phyloP scores from a whole-genome alignment of 2,888 invertebrate species.

The Apocheima hispidaria region DNA sequence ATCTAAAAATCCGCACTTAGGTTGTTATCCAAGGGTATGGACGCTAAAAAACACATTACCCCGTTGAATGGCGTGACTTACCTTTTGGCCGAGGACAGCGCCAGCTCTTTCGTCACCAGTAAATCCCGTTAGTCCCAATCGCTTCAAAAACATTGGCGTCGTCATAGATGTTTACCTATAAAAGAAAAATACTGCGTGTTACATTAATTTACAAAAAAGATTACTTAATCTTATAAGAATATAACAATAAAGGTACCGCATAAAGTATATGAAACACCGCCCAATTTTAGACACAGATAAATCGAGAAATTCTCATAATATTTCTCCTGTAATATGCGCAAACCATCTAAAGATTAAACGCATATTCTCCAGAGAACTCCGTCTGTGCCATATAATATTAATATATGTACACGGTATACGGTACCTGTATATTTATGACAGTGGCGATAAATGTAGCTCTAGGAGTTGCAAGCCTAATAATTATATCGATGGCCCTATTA shows the following conservation, averaged over 20 bases:
- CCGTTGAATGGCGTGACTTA: no score
- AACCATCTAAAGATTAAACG: constrained; percentile 34
- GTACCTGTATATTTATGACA: constrained; percentile 18
- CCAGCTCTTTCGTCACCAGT: no score
- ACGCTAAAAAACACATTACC: no score
- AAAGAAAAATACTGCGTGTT: no score
- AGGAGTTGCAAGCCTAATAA: not conserved
- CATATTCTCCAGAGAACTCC: constrained; percentile 22
- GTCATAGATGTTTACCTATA: no score
- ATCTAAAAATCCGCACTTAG: no score
- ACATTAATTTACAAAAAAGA: no score
- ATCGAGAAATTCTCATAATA: constrained; percentile 8
- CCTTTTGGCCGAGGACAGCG: no score
- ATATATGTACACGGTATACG: not conserved
- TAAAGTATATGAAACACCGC: not conserved
- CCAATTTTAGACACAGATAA: constrained; percentile 17
- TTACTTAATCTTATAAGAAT: not conserved
- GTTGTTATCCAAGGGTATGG: no score
- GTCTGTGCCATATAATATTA: constrained; percentile 13
- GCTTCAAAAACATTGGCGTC: no score
- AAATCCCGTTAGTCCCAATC: no score
- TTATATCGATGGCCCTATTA: constrained; percentile 8
- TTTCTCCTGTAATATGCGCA: constrained; percentile 16
- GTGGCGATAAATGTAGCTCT: constrained; percentile 13
- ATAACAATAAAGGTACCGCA: not conserved